A percentile compares a stretch with the other conserved stretches of the same genome.
Evolutionary conservation across 1,140 invertebrate genomes (phyloP).

Genomic region (Sarcophaga peregrina): DNA sequence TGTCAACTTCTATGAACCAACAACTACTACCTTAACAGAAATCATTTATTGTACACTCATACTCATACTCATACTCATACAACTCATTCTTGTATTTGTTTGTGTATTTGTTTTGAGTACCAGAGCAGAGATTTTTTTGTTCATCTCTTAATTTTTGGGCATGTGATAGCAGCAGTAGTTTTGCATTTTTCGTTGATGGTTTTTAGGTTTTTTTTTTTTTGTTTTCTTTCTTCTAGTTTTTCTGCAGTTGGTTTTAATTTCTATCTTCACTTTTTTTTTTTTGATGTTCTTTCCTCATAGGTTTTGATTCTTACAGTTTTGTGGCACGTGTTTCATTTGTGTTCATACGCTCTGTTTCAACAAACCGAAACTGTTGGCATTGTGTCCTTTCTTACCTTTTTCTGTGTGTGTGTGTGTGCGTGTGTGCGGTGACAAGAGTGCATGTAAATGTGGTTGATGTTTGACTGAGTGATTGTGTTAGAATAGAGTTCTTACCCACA

Average conservation of each 20-base stretch:
- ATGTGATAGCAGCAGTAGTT: slow-evolving; percentile 10
- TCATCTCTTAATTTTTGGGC: slow-evolving; percentile 15
- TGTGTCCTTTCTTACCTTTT: background rate
- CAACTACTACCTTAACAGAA: slow-evolving; percentile 22
- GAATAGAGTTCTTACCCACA: background rate
- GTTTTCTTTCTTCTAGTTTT: background rate
- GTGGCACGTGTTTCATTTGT: slow-evolving; percentile 11
- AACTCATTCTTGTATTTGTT: background rate
- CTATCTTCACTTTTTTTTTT: background rate
- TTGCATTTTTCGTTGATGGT: slow-evolving; percentile 7
- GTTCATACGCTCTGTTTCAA: background rate
- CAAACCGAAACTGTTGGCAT: background rate
- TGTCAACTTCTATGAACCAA: background rate
- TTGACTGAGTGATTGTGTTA: slow-evolving; percentile 32
- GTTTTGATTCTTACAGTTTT: background rate
- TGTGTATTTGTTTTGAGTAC: background rate
- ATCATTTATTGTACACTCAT: background rate
- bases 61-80: too few species aligned
- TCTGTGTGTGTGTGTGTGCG: background rate
- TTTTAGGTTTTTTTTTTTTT: background rate
- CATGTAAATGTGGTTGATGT: background rate
- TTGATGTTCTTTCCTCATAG: too few species aligned
- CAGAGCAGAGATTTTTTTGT: too few species aligned
- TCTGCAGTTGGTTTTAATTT: too few species aligned
- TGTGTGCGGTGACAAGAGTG: background rate